Evolutionary conservation across 2,888 invertebrate species (phyloP).

Genomic region (Linnaemya vulpina): DNA sequence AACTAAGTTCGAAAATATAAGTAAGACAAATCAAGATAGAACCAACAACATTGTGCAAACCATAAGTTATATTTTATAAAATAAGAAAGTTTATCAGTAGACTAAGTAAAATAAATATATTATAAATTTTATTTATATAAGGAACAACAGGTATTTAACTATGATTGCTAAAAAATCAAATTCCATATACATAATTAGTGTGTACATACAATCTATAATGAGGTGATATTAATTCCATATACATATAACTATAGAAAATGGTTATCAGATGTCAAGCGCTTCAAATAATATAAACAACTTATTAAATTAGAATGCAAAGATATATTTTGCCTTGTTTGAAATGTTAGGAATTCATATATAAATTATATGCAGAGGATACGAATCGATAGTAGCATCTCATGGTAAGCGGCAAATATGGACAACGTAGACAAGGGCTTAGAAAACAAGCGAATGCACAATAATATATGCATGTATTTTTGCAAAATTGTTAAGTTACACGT

Average conservation of each 20-base stretch:
- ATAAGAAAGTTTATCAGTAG: conserved; percentile 51
- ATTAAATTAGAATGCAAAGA: no score
- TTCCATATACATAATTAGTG: no score
- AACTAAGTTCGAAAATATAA: conserved; percentile 52
- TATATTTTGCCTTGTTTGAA: no score
- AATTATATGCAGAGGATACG: conserved; percentile 30
- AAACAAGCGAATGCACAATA: conserved; percentile 50
- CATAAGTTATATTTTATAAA: conserved; percentile 67
- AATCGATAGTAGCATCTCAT: conserved; percentile 26
- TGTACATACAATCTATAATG: neutral
- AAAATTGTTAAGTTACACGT: conserved; percentile 64
- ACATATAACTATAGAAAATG: neutral
- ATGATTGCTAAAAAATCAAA: neutral
- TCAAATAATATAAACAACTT: neutral
- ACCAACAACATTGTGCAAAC: conserved; percentile 49
- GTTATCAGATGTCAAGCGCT: conserved; percentile 33
- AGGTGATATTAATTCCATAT: conserved; percentile 14
- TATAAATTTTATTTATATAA: conserved; percentile 43
- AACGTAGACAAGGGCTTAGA: conserved; percentile 64
- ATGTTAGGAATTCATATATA: conserved; percentile 30
- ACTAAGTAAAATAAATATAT: conserved; percentile 60
- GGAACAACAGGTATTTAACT: conserved; percentile 66
- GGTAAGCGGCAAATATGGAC: conserved; percentile 58
- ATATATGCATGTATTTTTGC: conserved; percentile 39
- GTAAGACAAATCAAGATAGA: conserved; percentile 27